phyloP scores from a whole-genome alignment of 2,797 vertebrate genomes.

The Scleropages formosus region DNA sequence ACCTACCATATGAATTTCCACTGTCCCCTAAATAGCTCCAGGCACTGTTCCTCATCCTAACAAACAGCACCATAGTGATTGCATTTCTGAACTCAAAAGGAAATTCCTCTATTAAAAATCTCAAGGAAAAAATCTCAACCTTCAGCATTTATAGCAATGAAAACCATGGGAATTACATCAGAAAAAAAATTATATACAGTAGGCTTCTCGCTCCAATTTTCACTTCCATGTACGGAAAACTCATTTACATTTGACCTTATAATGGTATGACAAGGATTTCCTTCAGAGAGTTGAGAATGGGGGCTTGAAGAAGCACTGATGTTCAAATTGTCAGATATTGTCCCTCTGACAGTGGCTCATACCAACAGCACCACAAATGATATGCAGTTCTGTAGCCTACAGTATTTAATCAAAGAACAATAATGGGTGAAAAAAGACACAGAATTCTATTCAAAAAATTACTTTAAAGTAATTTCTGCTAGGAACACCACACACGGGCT shows the following conservation, averaged over 20 bases:
- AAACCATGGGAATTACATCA: slow-evolving; percentile 73
- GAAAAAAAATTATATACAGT: slow-evolving; percentile 67
- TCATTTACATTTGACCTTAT: slow-evolving; percentile 73
- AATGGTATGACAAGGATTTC: slow-evolving; percentile 70
- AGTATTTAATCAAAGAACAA: neutral
- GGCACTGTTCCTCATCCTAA: slow-evolving; percentile 74
- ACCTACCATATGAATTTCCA: slow-evolving; percentile 62
- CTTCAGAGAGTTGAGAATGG: slow-evolving; percentile 56
- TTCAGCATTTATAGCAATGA: slow-evolving; percentile 70
- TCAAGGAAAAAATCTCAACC: slow-evolving; percentile 68
- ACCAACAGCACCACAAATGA: neutral
- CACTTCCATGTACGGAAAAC: slow-evolving; percentile 70
- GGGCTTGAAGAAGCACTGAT: slow-evolving; percentile 36
- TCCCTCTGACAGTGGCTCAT: slow-evolving; percentile 24
- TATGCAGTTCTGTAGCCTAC: neutral
- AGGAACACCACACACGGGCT: neutral
- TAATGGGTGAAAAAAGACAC: neutral
- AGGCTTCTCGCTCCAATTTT: slow-evolving; percentile 67
- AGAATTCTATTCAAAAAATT: neutral
- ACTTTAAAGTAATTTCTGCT: neutral
- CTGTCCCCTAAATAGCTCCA: slow-evolving; percentile 62
- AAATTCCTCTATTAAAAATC: slow-evolving; percentile 66
- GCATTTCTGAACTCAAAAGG: slow-evolving; percentile 73
- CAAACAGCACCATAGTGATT: slow-evolving; percentile 64
- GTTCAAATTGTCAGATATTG: slow-evolving; percentile 35